A percentile compares a stretch with the other conserved stretches of the same genome.
Conservation (phyloP, 2,113 vertebrate species). For the Gymnorhina tibicen region DNA sequence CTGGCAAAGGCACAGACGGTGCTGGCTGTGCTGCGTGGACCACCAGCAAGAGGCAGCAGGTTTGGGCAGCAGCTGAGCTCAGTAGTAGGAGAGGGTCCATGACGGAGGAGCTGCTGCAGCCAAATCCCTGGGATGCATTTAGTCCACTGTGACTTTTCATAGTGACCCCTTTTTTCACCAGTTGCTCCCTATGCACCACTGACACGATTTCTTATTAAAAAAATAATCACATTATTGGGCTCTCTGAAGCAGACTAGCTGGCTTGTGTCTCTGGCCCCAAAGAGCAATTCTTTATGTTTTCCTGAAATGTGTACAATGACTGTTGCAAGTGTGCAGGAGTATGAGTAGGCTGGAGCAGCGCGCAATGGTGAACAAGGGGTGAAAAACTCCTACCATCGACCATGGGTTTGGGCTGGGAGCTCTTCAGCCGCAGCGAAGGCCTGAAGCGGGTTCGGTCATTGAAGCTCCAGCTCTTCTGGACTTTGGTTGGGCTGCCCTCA, state of each 20-base stretch:
- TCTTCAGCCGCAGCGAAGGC: conserved; percentile 92
- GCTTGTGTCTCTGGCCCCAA: background rate
- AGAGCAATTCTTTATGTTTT: background rate
- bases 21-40: accelerated
- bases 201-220: background rate
- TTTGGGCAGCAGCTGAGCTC: background rate
- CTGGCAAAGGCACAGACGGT: background rate
- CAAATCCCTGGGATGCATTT: background rate
- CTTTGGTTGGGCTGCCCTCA: conserved; percentile 90
- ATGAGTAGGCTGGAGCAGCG: background rate
- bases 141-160: background rate
- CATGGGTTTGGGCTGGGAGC: conserved; percentile 87
- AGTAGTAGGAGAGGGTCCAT: accelerated
- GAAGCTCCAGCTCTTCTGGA: conserved; percentile 99
- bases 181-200: background rate
- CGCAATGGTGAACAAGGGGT: background rate
- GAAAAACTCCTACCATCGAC: conserved; percentile 79
- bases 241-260: background rate
- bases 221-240: accelerated
- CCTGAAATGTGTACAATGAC: accelerated
- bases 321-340: background rate
- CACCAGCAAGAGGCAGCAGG: background rate
- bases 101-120: background rate
- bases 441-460: conserved; percentile 94
- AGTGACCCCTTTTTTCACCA: background rate